Conservation (phyloP, 2,888 invertebrate genomes). For the Ceriagrion tenellum region DNA sequence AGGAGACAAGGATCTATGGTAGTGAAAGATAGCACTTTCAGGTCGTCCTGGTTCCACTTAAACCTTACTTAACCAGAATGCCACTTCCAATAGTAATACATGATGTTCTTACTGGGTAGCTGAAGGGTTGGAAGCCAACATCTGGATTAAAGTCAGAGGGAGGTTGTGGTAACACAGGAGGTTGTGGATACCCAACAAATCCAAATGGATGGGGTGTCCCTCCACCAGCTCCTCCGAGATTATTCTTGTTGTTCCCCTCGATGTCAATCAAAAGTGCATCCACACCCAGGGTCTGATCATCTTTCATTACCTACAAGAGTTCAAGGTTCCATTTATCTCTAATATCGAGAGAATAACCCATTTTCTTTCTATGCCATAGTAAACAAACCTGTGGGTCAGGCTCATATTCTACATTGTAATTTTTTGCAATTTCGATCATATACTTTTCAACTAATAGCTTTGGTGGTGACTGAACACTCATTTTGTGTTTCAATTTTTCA, state of each 20-base stretch:
- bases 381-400: slow-evolving; percentile 89
- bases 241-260: slow-evolving; percentile 83
- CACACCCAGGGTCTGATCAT: slow-evolving; percentile 79
- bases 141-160: slow-evolving; percentile 74
- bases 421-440: slow-evolving; percentile 97
- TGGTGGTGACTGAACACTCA: slow-evolving; percentile 96
- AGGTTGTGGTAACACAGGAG: slow-evolving; percentile 82
- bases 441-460: slow-evolving; percentile 96
- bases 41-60: no score
- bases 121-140: slow-evolving; percentile 81
- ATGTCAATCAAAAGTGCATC: slow-evolving; percentile 84
- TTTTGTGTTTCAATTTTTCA: slow-evolving; percentile 94
- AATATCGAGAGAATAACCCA: neutral
- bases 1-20: no score
- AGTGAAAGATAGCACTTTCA: no score
- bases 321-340: neutral
- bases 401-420: slow-evolving; percentile 95
- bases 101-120: slow-evolving; percentile 82
- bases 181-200: slow-evolving; percentile 89
- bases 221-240: slow-evolving; percentile 79
- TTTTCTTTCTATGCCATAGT: no score
- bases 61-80: no score
- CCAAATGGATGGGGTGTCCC: slow-evolving; percentile 86
- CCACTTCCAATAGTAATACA: no score
- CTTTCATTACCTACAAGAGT: slow-evolving; percentile 84